Conservation (phyloP, 1,140 invertebrate species). For the Ceratoteleas bidentatus region DNA sequence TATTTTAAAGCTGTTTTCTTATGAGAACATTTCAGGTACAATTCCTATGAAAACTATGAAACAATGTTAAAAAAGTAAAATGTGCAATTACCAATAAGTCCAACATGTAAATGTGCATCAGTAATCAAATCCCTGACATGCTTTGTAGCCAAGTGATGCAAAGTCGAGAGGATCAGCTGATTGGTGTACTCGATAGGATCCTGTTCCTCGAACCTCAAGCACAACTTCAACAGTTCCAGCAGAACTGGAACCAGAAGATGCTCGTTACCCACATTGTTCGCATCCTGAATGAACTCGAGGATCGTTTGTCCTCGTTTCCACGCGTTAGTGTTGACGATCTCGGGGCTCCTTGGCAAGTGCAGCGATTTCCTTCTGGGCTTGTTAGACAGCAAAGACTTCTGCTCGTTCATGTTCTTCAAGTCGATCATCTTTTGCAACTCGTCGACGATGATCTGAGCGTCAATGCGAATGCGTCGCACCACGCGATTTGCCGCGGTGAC, state of each 20-base stretch:
- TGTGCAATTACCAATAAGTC: constrained; percentile 82
- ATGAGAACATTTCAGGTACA: too few species aligned
- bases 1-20: too few species aligned
- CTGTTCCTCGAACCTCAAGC: constrained; percentile 90
- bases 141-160: constrained; percentile 85
- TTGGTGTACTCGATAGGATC: constrained; percentile 93
- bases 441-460: constrained; percentile 84
- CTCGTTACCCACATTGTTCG: constrained; percentile 86
- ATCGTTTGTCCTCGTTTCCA: constrained; percentile 91
- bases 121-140: constrained; percentile 68
- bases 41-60: too few species aligned
- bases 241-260: constrained; percentile 86
- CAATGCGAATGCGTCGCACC: constrained; percentile 86
- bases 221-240: constrained; percentile 91
- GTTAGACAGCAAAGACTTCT: constrained; percentile 1
- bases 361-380: constrained; percentile 28
- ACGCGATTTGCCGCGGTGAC: constrained; percentile 83
- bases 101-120: constrained; percentile 87
- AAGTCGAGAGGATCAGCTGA: constrained; percentile 90
- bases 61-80: too few species aligned
- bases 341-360: constrained; percentile 71
- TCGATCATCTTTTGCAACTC: constrained; percentile 84
- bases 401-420: constrained; percentile 46
- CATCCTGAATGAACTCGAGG: constrained; percentile 93
- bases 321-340: constrained; percentile 83